Base-by-base conservation (phyloP, 2,888 invertebrate species). In the Scaptomyza parva region DNA sequence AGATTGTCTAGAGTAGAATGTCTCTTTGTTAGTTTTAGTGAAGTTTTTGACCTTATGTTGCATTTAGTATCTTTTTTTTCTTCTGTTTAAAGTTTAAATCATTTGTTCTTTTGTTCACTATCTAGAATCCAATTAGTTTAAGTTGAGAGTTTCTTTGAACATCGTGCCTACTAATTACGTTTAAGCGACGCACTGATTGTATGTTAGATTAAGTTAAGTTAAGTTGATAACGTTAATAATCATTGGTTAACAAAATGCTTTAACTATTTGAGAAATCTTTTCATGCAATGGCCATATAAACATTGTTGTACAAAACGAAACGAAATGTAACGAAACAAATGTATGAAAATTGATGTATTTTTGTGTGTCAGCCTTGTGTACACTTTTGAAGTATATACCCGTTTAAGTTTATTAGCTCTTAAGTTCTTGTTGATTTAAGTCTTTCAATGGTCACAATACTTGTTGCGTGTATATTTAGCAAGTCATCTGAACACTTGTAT, bases 161-260 rank as follows among this genome's bases (percentile, higher is more conserved):
- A 62, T 64, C 58, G 75, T 74, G 68, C 72, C 69, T 72, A 72
- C 64, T 60, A 60, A 60, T 70, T 62, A 45, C 9, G 9, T n/a
- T 58, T 65, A 81, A 66, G 70, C 59, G 64, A 66, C 64, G 83
- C 73, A 82, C 78, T 83, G 83, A 86, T 83, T 78, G 77, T 76
- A 84, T 65, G 66, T 58, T 80, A 73, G 70, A 35, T 48, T 76
- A 69, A 76, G 73, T 22, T 60, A 41, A 18, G n/a, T n/a, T 75
- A 63, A 61, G 63, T 54, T 63, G 30, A 47, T 39, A 40, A 45
- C 58, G 45, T 69, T 52, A 40, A 67, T 66, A 82, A 80, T 81
- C 81, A 86, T 83, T 83, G 82, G 82, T 83, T 83, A 70, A 71
- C 53, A 85, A 86, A 86, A 83, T 86, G 86, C 82, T 83, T 83